Evolutionary conservation across 2,888 invertebrate species (phyloP).

Genomic region (Hirtodrosophila cameraria): DNA sequence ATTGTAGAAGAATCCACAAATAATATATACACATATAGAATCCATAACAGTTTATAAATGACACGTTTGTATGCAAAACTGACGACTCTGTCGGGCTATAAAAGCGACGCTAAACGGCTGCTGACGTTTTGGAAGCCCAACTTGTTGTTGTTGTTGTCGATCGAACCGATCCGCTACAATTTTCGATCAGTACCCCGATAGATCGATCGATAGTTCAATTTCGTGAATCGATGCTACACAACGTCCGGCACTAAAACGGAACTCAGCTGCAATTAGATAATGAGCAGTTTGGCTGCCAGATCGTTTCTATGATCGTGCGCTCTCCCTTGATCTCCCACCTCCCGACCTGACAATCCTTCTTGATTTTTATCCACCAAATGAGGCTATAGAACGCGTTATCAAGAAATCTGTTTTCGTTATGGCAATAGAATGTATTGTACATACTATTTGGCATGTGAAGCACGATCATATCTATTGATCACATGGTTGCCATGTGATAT

Average conservation of each 20-base stretch:
- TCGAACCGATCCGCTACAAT: constrained; percentile 3
- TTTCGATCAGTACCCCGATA: not conserved
- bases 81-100: constrained; percentile 14
- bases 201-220: not conserved
- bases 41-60: constrained; percentile 40
- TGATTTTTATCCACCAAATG: constrained; percentile 13
- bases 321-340: not conserved
- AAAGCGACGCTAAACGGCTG: constrained; percentile 19
- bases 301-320: not conserved
- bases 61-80: constrained; percentile 48
- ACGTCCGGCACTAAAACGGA: constrained; percentile 47
- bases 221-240: constrained; percentile 12
- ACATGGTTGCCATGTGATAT: constrained; percentile 30
- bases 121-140: constrained; percentile 15
- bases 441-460: constrained; percentile 27
- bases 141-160: constrained; percentile 2
- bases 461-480: constrained; percentile 43
- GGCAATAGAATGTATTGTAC: not conserved
- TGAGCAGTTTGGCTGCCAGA: constrained; percentile 45
- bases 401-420: not conserved
- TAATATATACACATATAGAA: constrained; percentile 2
- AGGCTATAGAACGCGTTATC: constrained; percentile 16
- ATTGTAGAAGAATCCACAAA: constrained; percentile 28
- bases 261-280: constrained; percentile 72
- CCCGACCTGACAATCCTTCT: not conserved